These are phyloP conservation scores for Chouioia cunea DNA, from an alignment of 2,888 invertebrate genomes.

Conservation along the genomic window DNA sequence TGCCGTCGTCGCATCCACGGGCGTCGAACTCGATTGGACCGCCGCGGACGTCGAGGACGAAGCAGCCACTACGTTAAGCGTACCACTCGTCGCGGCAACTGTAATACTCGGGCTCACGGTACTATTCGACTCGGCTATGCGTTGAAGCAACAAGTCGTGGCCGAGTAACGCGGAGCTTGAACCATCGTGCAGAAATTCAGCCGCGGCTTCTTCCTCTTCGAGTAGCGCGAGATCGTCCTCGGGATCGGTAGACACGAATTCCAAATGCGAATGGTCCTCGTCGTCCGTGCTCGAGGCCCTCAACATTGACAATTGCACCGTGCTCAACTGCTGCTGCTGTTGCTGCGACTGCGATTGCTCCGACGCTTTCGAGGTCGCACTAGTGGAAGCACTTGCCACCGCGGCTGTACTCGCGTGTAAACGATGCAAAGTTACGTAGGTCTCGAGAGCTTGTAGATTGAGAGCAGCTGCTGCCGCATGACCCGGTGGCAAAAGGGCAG, in stretches of 20 bases:
- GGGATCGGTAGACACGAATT: constrained; percentile 61
- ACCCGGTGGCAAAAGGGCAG: constrained; percentile 84
- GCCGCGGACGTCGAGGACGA: constrained; percentile 45
- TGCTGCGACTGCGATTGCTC: constrained; percentile 10
- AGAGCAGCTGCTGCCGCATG: constrained; percentile 88
- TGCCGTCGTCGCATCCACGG: constrained; percentile 23
- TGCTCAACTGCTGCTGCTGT: constrained; percentile 4
- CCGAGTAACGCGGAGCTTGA: constrained; percentile 34
- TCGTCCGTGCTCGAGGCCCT: constrained; percentile 71
- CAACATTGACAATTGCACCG: constrained; percentile 6
- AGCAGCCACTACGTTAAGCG: not conserved
- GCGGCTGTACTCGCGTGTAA: constrained; percentile 79
- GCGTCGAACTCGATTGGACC: constrained; percentile 57
- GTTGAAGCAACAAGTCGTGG: constrained; percentile 61
- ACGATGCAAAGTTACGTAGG: constrained; percentile 86
- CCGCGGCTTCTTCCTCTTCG: constrained; percentile 74
- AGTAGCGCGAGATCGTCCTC: constrained; percentile 82
- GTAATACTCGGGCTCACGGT: constrained; percentile 6
- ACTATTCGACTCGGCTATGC: constrained; percentile 57
- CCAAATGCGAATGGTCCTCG: constrained; percentile 54
- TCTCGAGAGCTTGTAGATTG: constrained; percentile 87
- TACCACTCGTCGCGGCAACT: not conserved
- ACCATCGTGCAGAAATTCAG: constrained; percentile 54
- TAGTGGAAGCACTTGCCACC: constrained; percentile 57
- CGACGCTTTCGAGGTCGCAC: constrained; percentile 10